Base-by-base conservation (phyloP, 1,140 invertebrate species). In the Lordiphosa stackelbergi region DNA sequence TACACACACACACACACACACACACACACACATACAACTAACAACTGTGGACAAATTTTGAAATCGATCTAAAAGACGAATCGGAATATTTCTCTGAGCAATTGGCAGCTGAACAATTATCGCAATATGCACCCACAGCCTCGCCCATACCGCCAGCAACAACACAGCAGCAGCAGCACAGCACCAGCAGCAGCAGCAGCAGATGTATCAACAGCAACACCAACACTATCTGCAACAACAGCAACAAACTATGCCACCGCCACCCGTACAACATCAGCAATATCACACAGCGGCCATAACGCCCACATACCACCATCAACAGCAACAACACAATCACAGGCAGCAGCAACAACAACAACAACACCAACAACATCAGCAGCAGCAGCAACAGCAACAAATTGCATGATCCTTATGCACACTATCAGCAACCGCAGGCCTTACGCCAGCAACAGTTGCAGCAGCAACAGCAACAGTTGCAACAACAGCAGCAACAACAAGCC, bases 51-150 rank as follows among this genome's bases (percentile, higher is more conserved):
- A 63, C 48, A 45, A 47, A 53, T 35, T 22, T 53, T 36, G 22
- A 11, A 42, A 53, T 47, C 43, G 31, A 36, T 13, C 53, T 41
- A 60, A 59, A 61, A 81, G 85, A 86, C 47, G 87, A 88, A 83
- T 88, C 87, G 69, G 87, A 88, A 78, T 88, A 88, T 74, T 88
- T 88, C 74, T 88, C 87, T 66, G 87, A 88, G 72, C 85, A 87
- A 85, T 78, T 88, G 79, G 87, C 87, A 61, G 87, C 87, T 69
- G 87, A 88, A 85, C 87, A 88, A 75, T 86, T 88, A 38, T 87
- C 86, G 72, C 87, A 88, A 78, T 88, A 88, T 85, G 79, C 85
- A 72, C 85, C 85, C 64, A 84, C 74, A 85, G 73, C 70, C 19
- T 69, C 79, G 63, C 79, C 74, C 48, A 71, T 85, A 75, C 66